A percentile compares a stretch with the other conserved stretches of the same genome.
phyloP scores from a whole-genome alignment of 1,140 invertebrate species.

The Brachionus rubens region DNA sequence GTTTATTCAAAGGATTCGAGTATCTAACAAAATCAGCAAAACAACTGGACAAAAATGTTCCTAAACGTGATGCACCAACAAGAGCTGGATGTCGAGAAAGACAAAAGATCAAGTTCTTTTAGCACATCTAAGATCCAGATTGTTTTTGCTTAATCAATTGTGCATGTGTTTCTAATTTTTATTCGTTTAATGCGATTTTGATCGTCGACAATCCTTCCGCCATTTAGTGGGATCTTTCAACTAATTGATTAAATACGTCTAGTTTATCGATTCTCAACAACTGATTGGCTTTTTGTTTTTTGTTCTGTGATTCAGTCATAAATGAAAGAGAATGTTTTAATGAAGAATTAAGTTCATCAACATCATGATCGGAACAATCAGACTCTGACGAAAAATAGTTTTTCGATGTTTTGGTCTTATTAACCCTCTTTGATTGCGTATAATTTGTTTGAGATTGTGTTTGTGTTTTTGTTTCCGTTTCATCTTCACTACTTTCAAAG shows the following conservation, averaged over 20 bases:
- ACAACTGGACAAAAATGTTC: too few species aligned
- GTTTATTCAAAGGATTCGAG: too few species aligned
- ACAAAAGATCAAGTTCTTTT: too few species aligned
- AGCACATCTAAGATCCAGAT: slow-evolving; percentile 12
- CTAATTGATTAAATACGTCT: background rate
- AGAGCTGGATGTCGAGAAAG: too few species aligned
- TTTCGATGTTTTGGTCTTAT: background rate
- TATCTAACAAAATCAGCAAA: too few species aligned
- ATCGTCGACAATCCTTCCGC: background rate
- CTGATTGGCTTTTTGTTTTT: too few species aligned
- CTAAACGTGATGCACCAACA: too few species aligned
- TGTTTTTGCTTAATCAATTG: background rate
- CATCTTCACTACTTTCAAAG: background rate
- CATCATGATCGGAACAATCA: too few species aligned
- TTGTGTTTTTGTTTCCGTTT: background rate
- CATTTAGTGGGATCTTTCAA: background rate
- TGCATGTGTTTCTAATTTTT: slow-evolving; percentile 14
- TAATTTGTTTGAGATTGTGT: background rate
- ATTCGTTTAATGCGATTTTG: background rate
- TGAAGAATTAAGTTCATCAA: too few species aligned
- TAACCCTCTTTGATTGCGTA: background rate
- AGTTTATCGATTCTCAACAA: background rate
- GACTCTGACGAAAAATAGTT: too few species aligned
- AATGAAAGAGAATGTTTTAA: too few species aligned
- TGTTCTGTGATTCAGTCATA: too few species aligned